Evolutionary conservation across 2,888 invertebrate species (phyloP), one percentile per base, ranked within the genome.

Genomic region (Himalopsyche anomala): DNA sequence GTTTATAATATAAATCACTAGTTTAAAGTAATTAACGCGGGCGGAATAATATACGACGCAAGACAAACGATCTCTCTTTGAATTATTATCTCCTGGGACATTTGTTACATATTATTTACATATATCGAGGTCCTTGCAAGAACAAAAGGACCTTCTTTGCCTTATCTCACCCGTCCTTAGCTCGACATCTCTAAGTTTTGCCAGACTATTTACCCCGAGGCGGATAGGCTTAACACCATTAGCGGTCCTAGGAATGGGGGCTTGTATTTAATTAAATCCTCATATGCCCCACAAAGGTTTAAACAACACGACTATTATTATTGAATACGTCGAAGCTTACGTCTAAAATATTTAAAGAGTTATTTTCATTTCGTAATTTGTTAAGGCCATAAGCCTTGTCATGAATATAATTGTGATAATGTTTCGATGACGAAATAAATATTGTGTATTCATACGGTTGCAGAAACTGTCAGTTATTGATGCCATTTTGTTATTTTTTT

Each of bases 151-250:
- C 36, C 74, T 74, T 74, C 74, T 74, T 74, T 36, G 74, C 74
- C 38, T 74, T 74, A 74, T 74, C 74, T 74, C 74, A 38, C 74
- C 74, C 74, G 36, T 36, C 74, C 36, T 74, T 36, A 74, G 69
- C 51, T 82, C 82, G 85, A 54, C 56, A 80, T 38, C 56, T 51
- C 55, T 6, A 74, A 85, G 85, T 85, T 85, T 85, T 79, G 74
- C 74, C 82, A 80, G 62, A 45, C 82, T 85, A 85, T 85, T 85
- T 85, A 82, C 62, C 82, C 85, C 82, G 36, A 56, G 56, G 85
- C 82, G 74, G 28, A 79, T 82, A 15, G 42, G 81, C 19, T 36
- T 28, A 74, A 15, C 36, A 36, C 28, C 74, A 74, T 74, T 74
- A 36, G 36, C 28, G 74, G 19, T 6, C 11, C 28, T 36, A 3